Conservation (phyloP, 2,888 invertebrate species). For the Chironomus riparius region DNA sequence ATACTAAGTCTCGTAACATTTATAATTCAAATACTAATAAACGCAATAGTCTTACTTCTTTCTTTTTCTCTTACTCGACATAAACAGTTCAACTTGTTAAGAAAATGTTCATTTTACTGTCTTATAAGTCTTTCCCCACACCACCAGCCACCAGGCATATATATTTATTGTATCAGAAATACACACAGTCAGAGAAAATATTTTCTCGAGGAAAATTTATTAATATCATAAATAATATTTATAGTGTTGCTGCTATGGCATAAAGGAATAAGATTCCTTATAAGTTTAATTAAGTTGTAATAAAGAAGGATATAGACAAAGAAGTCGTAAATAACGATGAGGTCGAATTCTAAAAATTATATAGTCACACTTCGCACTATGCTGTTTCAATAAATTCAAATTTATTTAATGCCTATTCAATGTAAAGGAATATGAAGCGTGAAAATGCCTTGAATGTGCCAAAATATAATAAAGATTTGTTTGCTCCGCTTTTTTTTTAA, state of each 20-base stretch:
- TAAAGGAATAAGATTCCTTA: neutral
- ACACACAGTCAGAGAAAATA: neutral
- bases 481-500: slow-evolving; percentile 16
- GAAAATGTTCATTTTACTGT: neutral
- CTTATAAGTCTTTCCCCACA: neutral
- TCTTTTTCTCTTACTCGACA: too few relatives aligned
- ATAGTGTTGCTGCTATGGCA: slow-evolving; percentile 5
- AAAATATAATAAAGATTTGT: slow-evolving; percentile 25
- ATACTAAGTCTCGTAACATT: too few relatives aligned
- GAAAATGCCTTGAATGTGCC: slow-evolving; percentile 4
- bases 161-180: neutral
- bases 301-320: slow-evolving; percentile 3
- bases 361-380: neutral
- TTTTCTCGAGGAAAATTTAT: slow-evolving; percentile 5
- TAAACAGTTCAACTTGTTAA: too few relatives aligned
- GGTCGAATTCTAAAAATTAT: slow-evolving; percentile 21
- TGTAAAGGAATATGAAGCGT: neutral
- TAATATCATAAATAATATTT: slow-evolving; percentile 23
- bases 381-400: neutral
- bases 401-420: neutral
- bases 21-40: too few relatives aligned
- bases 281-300: slow-evolving; percentile 26
- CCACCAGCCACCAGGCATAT: too few relatives aligned
- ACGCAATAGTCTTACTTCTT: too few relatives aligned
- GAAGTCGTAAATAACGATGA: neutral